Evolutionary conservation across 2,797 vertebrate genomes (phyloP).

Genomic region (Novumbra hubbsi): DNA sequence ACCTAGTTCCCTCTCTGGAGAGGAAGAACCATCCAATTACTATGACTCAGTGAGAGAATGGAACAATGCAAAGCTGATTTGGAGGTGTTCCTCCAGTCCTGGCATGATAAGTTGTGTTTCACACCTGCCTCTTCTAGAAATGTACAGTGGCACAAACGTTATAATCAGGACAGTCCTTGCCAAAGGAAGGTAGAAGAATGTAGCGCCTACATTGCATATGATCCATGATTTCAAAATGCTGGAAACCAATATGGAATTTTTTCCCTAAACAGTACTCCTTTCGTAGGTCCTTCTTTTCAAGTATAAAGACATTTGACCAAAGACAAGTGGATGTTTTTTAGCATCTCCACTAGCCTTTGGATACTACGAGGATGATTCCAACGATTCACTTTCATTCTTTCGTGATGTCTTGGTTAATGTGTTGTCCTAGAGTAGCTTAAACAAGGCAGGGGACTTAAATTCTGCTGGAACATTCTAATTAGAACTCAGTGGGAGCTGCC

Average conservation of each 20-base stretch:
- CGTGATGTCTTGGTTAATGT: constrained; percentile 63
- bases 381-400: constrained; percentile 67
- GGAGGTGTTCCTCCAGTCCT: background rate
- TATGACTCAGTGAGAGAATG: background rate
- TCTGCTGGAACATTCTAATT: constrained; percentile 61
- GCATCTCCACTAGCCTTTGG: constrained; percentile 22
- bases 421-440: constrained; percentile 65
- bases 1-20: background rate
- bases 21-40: background rate
- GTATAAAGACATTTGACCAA: constrained; percentile 32
- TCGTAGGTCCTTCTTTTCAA: background rate
- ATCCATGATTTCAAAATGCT: background rate
- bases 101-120: background rate
- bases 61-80: background rate
- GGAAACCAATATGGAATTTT: background rate
- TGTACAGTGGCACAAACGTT: background rate
- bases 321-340: constrained; percentile 48
- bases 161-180: background rate
- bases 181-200: background rate
- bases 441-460: constrained; percentile 33
- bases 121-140: background rate
- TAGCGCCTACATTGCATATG: background rate
- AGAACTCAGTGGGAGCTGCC: constrained; percentile 60
- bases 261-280: background rate
- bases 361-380: constrained; percentile 51